Conservation (phyloP, 92 coral and sea anemone species). For the Palythoa heliodiscus region DNA sequence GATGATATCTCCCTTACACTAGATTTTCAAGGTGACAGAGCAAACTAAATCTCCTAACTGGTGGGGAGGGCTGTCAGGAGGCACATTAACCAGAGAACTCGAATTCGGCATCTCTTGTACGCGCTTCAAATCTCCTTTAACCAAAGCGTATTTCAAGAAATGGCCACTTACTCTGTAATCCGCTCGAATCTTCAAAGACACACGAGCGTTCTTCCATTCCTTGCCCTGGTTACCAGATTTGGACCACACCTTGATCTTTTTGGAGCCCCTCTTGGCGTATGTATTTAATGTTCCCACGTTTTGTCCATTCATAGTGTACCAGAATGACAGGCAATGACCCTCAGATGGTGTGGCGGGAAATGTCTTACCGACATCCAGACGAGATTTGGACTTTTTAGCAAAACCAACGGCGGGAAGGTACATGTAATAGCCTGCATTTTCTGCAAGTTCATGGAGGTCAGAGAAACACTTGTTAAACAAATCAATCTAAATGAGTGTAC, state of each 20-base stretch:
- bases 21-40: too few relatives aligned
- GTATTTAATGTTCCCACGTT: slow-evolving; percentile 54
- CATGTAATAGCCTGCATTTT: slow-evolving; percentile 58
- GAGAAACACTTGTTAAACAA: background rate
- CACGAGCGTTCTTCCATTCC: slow-evolving; percentile 48
- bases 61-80: too few relatives aligned
- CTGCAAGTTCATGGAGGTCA: background rate
- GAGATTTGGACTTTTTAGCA: slow-evolving; percentile 40
- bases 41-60: too few relatives aligned
- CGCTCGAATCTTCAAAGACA: slow-evolving; percentile 21
- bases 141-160: too few relatives aligned
- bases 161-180: slow-evolving; percentile 45
- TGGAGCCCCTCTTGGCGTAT: slow-evolving; percentile 26
- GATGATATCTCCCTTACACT: too few relatives aligned
- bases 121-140: too few relatives aligned
- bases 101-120: background rate
- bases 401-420: slow-evolving; percentile 60
- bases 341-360: slow-evolving; percentile 49
- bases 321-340: slow-evolving; percentile 46
- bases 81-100: too few relatives aligned
- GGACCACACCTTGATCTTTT: slow-evolving; percentile 52
- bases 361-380: slow-evolving; percentile 42
- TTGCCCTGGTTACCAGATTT: slow-evolving; percentile 56
- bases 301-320: slow-evolving; percentile 66
- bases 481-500: background rate